Conservation (phyloP, 2,113 vertebrate genomes). For the Ictidomys tridecemlineatus region DNA sequence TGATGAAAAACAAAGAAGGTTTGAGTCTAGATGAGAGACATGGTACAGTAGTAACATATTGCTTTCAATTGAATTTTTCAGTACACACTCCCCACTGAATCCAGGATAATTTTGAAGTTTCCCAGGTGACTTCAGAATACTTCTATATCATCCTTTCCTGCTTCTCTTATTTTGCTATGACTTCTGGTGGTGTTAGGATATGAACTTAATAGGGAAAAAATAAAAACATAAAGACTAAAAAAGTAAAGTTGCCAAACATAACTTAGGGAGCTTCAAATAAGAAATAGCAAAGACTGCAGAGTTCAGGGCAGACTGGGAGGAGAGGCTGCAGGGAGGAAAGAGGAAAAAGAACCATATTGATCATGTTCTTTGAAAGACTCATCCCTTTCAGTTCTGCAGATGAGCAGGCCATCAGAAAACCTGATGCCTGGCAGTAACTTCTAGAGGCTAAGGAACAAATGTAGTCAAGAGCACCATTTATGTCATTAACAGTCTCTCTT, state of each 20-base stretch:
- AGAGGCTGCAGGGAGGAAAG: background rate
- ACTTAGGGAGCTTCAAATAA: background rate
- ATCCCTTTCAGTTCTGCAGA: background rate
- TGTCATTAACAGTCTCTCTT: background rate
- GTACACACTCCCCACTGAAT: background rate
- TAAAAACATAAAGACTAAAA: background rate
- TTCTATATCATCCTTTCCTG: background rate
- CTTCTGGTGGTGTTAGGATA: background rate
- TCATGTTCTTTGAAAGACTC: background rate
- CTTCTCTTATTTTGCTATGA: background rate
- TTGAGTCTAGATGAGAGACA: background rate
- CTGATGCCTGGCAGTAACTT: background rate
- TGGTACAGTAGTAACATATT: background rate
- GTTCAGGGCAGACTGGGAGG: background rate
- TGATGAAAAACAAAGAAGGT: slow-evolving; percentile 24
- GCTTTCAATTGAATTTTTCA: background rate
- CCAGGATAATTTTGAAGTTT: slow-evolving; percentile 20
- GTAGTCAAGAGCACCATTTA: background rate
- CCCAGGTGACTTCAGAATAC: background rate
- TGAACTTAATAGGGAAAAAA: slow-evolving; percentile 39
- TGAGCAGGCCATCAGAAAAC: background rate
- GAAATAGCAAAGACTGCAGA: background rate
- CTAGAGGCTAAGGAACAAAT: background rate
- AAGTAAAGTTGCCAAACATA: background rate
- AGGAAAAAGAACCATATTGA: background rate